Evolutionary conservation across 2,888 invertebrate genomes (phyloP), one percentile per base, ranked within the genome.

Genomic region (Entomobrya multifasciata): DNA sequence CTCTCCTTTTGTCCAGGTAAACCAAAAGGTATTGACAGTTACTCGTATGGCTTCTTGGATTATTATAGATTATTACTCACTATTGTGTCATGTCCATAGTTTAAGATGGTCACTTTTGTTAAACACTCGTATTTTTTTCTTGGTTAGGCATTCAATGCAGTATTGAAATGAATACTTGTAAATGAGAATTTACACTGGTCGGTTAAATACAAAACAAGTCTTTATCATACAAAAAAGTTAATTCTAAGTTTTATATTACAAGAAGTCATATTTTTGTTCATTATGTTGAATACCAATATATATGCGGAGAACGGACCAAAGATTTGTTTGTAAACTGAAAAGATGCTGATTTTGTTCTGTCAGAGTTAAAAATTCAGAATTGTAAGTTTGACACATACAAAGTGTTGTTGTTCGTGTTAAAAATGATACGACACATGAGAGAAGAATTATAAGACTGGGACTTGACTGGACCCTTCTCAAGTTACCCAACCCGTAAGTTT

Each of bases 321-420:
- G 4, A 36, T 36, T 36, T 36, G 36, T 36, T 57, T 57, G 10
- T 57, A 11, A 22, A 57, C 15, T 55, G 52, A 55, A 36, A 47
- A 79, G 79, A 79, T 79, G 79, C 80, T 80, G 86, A 86, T 77
- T 81, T 77, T 76, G 67, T 20, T 72, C 49, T 88, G 88, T 88
- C 88, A 85, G n/a, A 49, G n/a, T n/a, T n/a, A 49, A 49, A 85
- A 85, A 88, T 87, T 87, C 87, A 76, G 87, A 60, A 72, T 49
- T 74, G 87, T 72, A 86, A 87, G 80, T 76, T 55, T 65, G 44
- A 70, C 36, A 25, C 13, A 25, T 70, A 80, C 70, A 80, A 70
- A 80, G 57, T 70, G 70, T 57, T 30, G 47, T 30, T 65, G 57
- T 41, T 77, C 60, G 1, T 57, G 20, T 77, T 60, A 13, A 41